A percentile compares a stretch with the other conserved stretches of the same genome.
Evolutionary conservation across 2,113 vertebrate genomes (phyloP).

Genomic region (Labrus mixtus): DNA sequence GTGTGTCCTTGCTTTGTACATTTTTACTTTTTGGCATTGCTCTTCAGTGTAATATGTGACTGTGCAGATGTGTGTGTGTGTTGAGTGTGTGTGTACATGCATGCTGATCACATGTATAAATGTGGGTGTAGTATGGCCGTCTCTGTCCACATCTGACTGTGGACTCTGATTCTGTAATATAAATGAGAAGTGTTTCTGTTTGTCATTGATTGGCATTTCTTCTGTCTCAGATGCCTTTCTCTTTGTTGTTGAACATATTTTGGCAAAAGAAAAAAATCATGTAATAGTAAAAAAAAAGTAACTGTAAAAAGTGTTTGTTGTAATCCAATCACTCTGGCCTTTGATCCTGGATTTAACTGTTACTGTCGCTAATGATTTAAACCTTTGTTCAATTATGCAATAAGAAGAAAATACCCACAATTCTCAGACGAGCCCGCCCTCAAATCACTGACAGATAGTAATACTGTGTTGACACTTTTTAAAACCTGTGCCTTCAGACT

Average conservation of each 20-base stretch:
- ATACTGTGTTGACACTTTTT: not conserved
- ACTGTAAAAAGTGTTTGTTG: not conserved
- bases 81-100: constrained; percentile 4
- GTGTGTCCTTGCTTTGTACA: constrained; percentile 56
- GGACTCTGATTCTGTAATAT: constrained; percentile 49
- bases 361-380: not conserved
- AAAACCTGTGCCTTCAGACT: constrained; percentile 11
- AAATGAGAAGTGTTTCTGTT: constrained; percentile 48
- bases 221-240: constrained; percentile 12
- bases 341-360: not conserved
- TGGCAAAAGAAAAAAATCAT: not conserved
- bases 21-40: constrained; percentile 56
- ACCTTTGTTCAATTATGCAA: not conserved
- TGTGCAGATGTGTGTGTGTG: not conserved
- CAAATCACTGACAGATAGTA: not conserved
- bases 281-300: not conserved
- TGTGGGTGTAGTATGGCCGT: constrained; percentile 25
- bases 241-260: not conserved
- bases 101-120: constrained; percentile 5
- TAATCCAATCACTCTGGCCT: not conserved
- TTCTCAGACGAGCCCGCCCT: not conserved
- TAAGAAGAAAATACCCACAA: not conserved
- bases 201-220: constrained; percentile 36
- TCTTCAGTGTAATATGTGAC: constrained; percentile 32
- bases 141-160: not conserved